Base-by-base conservation (phyloP, 2,888 invertebrate genomes). In the Gerosis bhagava region DNA sequence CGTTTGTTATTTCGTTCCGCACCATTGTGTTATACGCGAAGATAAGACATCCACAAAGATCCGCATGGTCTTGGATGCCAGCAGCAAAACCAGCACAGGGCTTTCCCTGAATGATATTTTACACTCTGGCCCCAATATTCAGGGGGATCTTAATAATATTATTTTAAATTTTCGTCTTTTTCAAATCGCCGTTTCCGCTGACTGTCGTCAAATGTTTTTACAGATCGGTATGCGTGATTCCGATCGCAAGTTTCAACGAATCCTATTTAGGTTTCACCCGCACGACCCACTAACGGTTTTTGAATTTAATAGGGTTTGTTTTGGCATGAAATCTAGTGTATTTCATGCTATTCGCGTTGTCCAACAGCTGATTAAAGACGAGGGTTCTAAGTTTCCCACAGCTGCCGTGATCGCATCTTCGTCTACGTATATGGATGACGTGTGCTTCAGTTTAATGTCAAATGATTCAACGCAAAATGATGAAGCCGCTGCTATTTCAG, bases 161-260 rank as follows among this genome's bases (percentile, higher is more conserved):
- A 10, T 43, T n/a, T 25, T 32, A 25, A 26, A 19, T 5, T 34
- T 43, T 17, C 24, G 43, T n/a, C 17, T 43, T 16, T 43, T 25
- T 35, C 11, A 21, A 22, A 21, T 13, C 11, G 35, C 35, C 12
- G n/a, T 35, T 22, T 11, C 21, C 7, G 19, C 35, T 12, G 35
- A 35, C n/a, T n/a, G 21, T 12, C 10, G 12, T 11, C 35, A 35
- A 16, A 35, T 35, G 35, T 35, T 11, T 22, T 13, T 35, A 8
- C 35, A 11, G 3, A 35, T 35, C 12, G 7, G 19, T 11, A 22
- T 12, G 3, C 12, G 12, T 8, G 22, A 22, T n/a, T 2, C 12
- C 21, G 11, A 35, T 7, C 35, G 35, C 8, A 22, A 21, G 3
- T 35, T 12, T 35, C 21, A 22, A 22, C 19, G 21, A 7, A 21